These are phyloP conservation scores for Sander vitreus DNA, from an alignment of 2,113 vertebrate species.

Conservation along the genomic window DNA sequence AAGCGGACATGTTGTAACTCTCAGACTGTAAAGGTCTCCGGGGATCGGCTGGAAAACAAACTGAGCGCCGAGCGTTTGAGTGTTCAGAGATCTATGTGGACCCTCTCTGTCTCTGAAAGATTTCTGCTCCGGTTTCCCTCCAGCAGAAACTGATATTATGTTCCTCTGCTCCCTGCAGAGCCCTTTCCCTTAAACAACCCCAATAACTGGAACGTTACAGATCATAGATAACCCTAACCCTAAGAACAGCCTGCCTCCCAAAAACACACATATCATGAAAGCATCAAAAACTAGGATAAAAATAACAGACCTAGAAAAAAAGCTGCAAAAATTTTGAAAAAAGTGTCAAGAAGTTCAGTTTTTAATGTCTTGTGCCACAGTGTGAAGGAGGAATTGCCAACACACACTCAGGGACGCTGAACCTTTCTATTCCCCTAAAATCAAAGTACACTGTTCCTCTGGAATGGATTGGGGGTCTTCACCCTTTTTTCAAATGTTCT, in stretches of 20 bases:
- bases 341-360: background rate
- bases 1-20: no score
- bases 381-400: no score
- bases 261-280: background rate
- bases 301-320: no score
- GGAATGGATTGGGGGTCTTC: no score
- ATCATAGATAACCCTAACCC: slow-evolving; percentile 9
- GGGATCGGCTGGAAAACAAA: no score
- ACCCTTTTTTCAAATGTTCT: no score
- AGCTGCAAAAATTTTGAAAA: no score
- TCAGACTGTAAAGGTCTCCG: no score
- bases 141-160: slow-evolving; percentile 73
- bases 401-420: no score
- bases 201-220: slow-evolving; percentile 54
- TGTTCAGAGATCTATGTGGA: slow-evolving; percentile 59
- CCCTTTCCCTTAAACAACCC: slow-evolving; percentile 76
- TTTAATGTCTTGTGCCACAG: background rate
- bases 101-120: slow-evolving; percentile 80
- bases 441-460: no score
- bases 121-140: slow-evolving; percentile 77
- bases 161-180: slow-evolving; percentile 59
- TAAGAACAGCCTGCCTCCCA: slow-evolving; percentile 32
- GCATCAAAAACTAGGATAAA: background rate
- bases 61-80: no score
- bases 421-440: no score